Base-by-base conservation (phyloP, 2,113 vertebrate species). In the Geococcyx californianus region DNA sequence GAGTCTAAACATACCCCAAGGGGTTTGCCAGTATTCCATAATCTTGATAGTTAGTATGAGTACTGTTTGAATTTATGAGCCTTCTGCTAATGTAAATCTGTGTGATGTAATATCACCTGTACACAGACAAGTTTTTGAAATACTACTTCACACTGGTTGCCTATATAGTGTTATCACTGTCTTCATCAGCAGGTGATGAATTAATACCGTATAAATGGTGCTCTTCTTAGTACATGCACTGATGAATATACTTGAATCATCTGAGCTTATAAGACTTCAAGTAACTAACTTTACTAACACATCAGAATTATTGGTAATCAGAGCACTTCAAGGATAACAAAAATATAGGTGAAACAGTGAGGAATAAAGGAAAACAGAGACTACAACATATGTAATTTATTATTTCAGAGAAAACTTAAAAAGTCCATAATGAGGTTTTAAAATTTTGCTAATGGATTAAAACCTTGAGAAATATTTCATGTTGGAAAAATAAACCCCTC, bases 41-140 rank as follows among this genome's bases (percentile, higher is more conserved):
- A 28, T 83, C 78, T 83, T 69, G 56, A 36, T 87, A 49, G 74
- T 82, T 89, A 87, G 68, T 94, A 82, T 91, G 82, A 91, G 91
- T 93, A 64, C 68, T 81, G 44, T 40, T 90, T 60, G 45, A 84
- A 89, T 93, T 91, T 90, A 94, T 74, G 56, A 92, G 34, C 58
- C 66, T 81, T 76, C 70, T 94, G 74, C 74, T 87, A 5, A 56
- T 45, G 58, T 60, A 67, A 82, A 79, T 93, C 74, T 76, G 82
- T 38, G 34, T 87, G 44, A 29, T 82, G 16, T 54, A 64, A 47
- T 25, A 49, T 72, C 85, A n/a, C n/a, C n/a, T n/a, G 56, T 64
- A 40, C 40, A 56, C 5, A 49, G n/a, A n/a, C 14, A 2, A 7
- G 14, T 60, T 85, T 84, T 52, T 56, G 49, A 85, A 93, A 91